Base-by-base conservation (phyloP, 1,140 invertebrate genomes). In the Phortica variegata region DNA sequence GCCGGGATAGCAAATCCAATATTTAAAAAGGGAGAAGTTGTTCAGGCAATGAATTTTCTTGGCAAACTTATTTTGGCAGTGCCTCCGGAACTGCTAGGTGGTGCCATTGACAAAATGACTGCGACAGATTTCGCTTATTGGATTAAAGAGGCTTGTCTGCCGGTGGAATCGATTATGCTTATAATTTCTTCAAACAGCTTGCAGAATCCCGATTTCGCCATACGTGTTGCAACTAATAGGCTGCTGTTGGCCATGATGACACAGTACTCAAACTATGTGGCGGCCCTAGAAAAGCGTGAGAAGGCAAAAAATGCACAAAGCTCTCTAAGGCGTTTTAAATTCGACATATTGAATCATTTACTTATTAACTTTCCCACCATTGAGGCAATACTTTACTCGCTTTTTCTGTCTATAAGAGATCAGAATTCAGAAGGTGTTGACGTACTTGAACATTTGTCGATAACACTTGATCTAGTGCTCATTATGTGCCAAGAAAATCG, bases 301-400 rank as follows among this genome's bases (percentile, higher is more conserved):
- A 47, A 72, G 16, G 59, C 56, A 1, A 75, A 68, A n/a, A 61
- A 46, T 16, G 68, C 65, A 1, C 52, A 54, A 1, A 76, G 65
- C 37, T 62, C 68, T 0, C 36, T 76, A 49, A 54, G 60, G 12
- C 61, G 58, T 7, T 75, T 76, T 8, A 71, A 68, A 38, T 76
- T 76, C 15, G 74, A 76, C 7, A 34, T 76, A n/a, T 46, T 76
- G 1, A 75, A 76, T 49, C 70, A 76, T 44, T 17, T 76, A 34
- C 51, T 76, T 5, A 45, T 72, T 0, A 49, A 69, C 33, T 76
- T 69, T 47, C 74, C 74, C 12, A 53, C 63, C 0, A 58, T 76
- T 2, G 66, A 75, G 19, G 45, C 53, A 7, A 56, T 76, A 29
- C 41, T 76, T 3, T 43, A 46, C 6, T 76, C 73, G 0, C 46